Percentiles rank a stretch among this genome's conserved stretches.
These are phyloP conservation scores for Panonychus citri DNA, from an alignment of 1,140 invertebrate genomes.

Conservation along the genomic window DNA sequence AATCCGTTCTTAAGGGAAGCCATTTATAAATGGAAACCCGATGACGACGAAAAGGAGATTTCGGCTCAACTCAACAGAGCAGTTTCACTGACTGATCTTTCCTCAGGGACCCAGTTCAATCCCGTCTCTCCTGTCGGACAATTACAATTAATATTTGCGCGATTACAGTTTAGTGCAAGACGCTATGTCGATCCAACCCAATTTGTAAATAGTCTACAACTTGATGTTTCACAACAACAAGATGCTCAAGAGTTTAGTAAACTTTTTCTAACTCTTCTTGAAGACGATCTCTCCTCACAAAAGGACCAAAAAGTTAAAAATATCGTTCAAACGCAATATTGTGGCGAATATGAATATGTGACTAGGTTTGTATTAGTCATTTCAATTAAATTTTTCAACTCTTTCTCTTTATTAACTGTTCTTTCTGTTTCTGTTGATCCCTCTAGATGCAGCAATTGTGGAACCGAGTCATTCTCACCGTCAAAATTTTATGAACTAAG, in stretches of 20 bases:
- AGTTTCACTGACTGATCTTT: background rate
- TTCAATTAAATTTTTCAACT: background rate
- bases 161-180: constrained; percentile 34
- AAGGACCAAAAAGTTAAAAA: constrained; percentile 23
- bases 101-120: background rate
- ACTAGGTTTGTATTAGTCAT: constrained; percentile 28
- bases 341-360: constrained; percentile 38
- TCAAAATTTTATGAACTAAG: constrained; percentile 42
- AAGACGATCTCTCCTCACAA: constrained; percentile 29
- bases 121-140: constrained; percentile 30
- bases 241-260: constrained; percentile 51
- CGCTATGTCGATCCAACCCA: constrained; percentile 36
- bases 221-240: constrained; percentile 35
- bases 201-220: constrained; percentile 35
- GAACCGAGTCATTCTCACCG: constrained; percentile 30
- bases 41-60: constrained; percentile 22
- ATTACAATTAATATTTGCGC: constrained; percentile 40
- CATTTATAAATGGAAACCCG: constrained; percentile 36
- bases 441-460: constrained; percentile 35
- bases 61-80: background rate
- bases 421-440: constrained; percentile 16
- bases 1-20: constrained; percentile 37
- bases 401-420: background rate
- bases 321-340: constrained; percentile 34
- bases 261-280: constrained; percentile 36